These are phyloP conservation scores for Phortica variegata DNA, from an alignment of 1,140 invertebrate species.

Conservation along the genomic window DNA sequence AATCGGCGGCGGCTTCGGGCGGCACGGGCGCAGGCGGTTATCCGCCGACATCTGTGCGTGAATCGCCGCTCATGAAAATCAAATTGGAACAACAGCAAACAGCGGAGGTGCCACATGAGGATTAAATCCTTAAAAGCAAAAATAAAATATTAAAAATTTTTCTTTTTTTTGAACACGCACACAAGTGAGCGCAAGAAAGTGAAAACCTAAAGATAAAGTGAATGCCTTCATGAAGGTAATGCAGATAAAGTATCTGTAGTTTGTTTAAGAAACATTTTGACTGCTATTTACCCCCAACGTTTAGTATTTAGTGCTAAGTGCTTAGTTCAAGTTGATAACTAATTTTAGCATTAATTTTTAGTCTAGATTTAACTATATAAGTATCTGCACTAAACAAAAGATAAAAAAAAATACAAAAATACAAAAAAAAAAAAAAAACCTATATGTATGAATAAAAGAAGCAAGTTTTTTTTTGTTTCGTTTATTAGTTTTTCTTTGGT, in stretches of 20 bases:
- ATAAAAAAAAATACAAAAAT: too few species aligned
- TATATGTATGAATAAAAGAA: too few species aligned
- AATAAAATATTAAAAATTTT: too few species aligned
- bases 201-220: not conserved
- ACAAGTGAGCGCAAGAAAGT: not conserved
- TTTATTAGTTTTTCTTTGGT: too few species aligned
- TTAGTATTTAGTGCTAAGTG: constrained; percentile 34
- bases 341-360: constrained; percentile 23
- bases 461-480: too few species aligned
- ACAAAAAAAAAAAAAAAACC: too few species aligned
- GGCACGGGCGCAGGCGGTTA: constrained; percentile 30
- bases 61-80: constrained; percentile 51
- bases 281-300: constrained; percentile 56
- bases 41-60: constrained; percentile 26
- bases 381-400: too few species aligned
- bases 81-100: constrained; percentile 51
- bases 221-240: not conserved
- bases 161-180: too few species aligned
- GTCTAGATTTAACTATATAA: too few species aligned
- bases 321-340: constrained; percentile 45
- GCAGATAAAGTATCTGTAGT: constrained; percentile 3
- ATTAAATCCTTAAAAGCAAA: constrained; percentile 30
- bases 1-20: constrained; percentile 35
- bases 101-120: constrained; percentile 47
- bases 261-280: constrained; percentile 39